Conservation (phyloP, 2,888 invertebrate genomes). For the Eristalinus aeneus region DNA sequence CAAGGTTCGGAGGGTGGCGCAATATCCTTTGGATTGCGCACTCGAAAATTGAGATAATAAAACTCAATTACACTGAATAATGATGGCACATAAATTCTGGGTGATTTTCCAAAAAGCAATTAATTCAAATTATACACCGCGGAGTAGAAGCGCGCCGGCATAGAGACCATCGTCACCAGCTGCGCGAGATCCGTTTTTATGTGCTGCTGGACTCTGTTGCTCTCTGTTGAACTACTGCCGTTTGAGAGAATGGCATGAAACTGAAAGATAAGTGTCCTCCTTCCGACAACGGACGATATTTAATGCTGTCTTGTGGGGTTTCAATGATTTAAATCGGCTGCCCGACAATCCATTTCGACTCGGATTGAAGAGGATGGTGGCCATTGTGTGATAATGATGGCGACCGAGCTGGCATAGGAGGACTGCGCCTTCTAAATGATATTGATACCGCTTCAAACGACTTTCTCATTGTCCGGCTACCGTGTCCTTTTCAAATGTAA, state of each 20-base stretch:
- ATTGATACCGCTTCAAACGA: slow-evolving; percentile 43
- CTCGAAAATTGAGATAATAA: slow-evolving; percentile 60
- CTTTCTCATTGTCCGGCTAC: slow-evolving; percentile 1
- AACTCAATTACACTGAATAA: slow-evolving; percentile 64
- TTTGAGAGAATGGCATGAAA: slow-evolving; percentile 23
- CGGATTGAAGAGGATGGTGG: background rate
- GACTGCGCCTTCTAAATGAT: slow-evolving; percentile 20
- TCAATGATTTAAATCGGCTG: slow-evolving; percentile 40
- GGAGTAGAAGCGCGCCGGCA: slow-evolving; percentile 36
- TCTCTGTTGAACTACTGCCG: background rate
- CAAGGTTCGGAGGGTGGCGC: background rate
- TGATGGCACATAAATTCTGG: slow-evolving; percentile 58
- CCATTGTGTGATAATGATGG: background rate
- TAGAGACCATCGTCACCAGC: slow-evolving; percentile 7
- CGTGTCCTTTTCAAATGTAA: slow-evolving; percentile 50
- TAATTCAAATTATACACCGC: slow-evolving; percentile 60
- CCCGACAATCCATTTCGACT: background rate
- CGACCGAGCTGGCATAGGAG: background rate
- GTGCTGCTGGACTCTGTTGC: slow-evolving; percentile 1
- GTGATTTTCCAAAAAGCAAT: slow-evolving; percentile 63
- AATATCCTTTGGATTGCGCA: slow-evolving; percentile 29
- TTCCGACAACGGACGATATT: background rate
- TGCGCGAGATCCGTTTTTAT: slow-evolving; percentile 15
- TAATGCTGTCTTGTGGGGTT: background rate
- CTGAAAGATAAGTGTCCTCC: slow-evolving; percentile 37